Base-by-base conservation (phyloP, 2,113 vertebrate genomes). In the Erythrolamprus reginae region DNA sequence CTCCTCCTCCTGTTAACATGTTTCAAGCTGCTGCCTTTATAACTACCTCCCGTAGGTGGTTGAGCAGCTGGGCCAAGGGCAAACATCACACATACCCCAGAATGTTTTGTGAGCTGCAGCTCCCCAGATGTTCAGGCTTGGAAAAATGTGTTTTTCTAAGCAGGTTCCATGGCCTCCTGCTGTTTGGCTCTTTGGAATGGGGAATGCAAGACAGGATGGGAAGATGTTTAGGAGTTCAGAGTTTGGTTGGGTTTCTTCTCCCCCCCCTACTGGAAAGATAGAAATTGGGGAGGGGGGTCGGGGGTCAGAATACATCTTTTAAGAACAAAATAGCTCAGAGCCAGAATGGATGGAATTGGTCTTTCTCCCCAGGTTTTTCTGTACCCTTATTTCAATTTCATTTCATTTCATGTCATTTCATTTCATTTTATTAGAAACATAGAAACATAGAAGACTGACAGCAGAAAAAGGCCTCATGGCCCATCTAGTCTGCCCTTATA, bases 41-140 rank as follows among this genome's bases (percentile, higher is more conserved):
- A 97, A 94, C 96, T 95, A 96, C 95, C 95, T 95, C 95, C 95
- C n/a, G 94, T 96, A 96, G 96, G 96, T 97, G 96, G 96, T 93
- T 94, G 77, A 24, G 93, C 94, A 94, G 93, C 94, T 84, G 95
- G 95, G 96, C 96, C 95, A 96, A 97, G 90, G 94, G 94, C 95
- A 95, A 95, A 94, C 95, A 96, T 95, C 95, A 93, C 95, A 95
- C 95, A 96, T 96, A 86, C 55, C 96, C 70, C 95, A 94, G 95
- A 95, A 95, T 96, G 95, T 95, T 96, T 84, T 96, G 96, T 95
- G 96, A 95, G 91, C 95, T 96, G 94, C 95, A 94, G 93, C 93
- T 96, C 95, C 96, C 96, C 96, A 96, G 96, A 95, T 96, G 95
- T 95, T 0, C 45, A 94, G 92, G 93, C 95, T 95, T 96, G 96